These are phyloP conservation scores for Apodemia duryi DNA, from an alignment of 2,888 invertebrate species.

Conservation along the genomic window DNA sequence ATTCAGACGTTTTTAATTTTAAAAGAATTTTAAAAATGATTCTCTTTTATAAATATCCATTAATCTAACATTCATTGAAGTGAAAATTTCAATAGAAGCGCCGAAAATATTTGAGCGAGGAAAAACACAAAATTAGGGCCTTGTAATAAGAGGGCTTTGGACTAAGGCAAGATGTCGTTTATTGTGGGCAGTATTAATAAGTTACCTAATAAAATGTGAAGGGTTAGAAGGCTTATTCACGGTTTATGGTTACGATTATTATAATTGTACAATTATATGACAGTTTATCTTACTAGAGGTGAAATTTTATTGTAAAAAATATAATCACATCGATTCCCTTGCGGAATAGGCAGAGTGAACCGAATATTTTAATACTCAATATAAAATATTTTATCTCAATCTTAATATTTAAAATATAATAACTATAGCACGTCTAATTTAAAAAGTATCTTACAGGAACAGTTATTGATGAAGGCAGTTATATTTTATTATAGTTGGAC, in stretches of 20 bases:
- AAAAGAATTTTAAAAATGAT: constrained; percentile 2
- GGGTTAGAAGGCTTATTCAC: background rate
- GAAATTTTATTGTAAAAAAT: no score
- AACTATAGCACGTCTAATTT: constrained; percentile 46
- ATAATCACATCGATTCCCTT: no score
- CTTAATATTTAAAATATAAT: constrained; percentile 49
- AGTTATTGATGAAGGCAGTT: constrained; percentile 28
- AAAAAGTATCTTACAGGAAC: constrained; percentile 38
- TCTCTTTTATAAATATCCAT: constrained; percentile 8
- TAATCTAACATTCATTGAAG: constrained; percentile 4
- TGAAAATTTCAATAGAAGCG: constrained; percentile 4
- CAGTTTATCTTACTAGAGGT: no score
- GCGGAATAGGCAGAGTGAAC: no score
- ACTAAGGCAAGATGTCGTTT: background rate
- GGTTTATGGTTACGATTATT: background rate
- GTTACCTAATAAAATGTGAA: background rate
- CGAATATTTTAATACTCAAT: no score
- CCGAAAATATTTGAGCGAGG: constrained; percentile 5
- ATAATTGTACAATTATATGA: no score
- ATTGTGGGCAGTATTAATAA: background rate
- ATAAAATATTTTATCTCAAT: no score
- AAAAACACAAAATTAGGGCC: constrained; percentile 12
- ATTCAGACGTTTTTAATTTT: background rate
- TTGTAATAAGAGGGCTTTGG: background rate
- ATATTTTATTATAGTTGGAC: constrained; percentile 38